Base-by-base conservation (phyloP, 1,140 invertebrate genomes). In the Hetaerina americana region DNA sequence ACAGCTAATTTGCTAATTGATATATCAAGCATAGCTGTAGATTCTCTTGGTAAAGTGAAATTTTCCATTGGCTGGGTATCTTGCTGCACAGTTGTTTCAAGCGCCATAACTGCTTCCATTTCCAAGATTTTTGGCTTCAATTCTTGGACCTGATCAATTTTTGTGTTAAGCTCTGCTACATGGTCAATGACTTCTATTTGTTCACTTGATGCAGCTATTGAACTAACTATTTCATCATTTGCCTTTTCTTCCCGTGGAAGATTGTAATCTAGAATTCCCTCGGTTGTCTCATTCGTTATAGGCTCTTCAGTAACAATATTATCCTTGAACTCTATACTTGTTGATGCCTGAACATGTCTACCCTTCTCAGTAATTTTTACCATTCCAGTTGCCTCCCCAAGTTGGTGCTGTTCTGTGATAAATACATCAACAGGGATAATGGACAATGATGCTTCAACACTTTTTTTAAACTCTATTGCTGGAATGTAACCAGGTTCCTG, bases 371-470 rank as follows among this genome's bases (percentile, higher is more conserved):
- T 10, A 57, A 57, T n/a, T 12, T 57, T 57, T 57, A n/a, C 10
- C 15, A 12, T 2, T 57, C 22, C 57, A 66, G n/a, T 26, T 5
- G 0, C 3, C 15, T 69, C 67, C 26, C 28, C 66, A 10, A 8
- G 5, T n/a, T 28, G 18, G 31, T 70, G 5, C 22, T 27, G 24
- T 31, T 72, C 67, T 18, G 71, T 70, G 5, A 72, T 8, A 69
- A 15, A 66, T 0, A 72, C 71, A 69, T 68, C 71, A 31, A 28
- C n/a, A 27, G 24, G 29, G 69, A 26, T 18, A 26, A 72, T 69
- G n/a, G 68, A 27, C 26, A 29, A 31, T 2, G 24, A 3, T 2
- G 68, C 71, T 27, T 69, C 27, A 10, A 1, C n/a, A 18, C 66
- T 31, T 70, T 28, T 57, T 27, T 6, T 22, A 25, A 22, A 15